A percentile compares a stretch with the other conserved stretches of the same genome.
These are phyloP conservation scores for Aplochiton taeniatus DNA, from an alignment of 2,797 vertebrate genomes.

Conservation along the genomic window DNA sequence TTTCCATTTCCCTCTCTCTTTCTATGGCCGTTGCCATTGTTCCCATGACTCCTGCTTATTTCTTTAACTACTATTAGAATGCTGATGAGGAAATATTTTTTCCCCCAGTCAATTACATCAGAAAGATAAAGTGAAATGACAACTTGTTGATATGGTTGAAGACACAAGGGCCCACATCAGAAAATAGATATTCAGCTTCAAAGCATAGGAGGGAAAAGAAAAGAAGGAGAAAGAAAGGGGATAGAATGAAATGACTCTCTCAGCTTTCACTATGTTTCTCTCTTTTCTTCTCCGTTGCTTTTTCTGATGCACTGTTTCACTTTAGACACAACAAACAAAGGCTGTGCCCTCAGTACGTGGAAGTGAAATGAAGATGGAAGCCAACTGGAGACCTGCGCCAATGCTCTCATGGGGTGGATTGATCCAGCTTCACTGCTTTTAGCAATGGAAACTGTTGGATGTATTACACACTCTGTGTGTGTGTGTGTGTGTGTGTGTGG, in stretches of 20 bases:
- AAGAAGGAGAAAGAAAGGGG: constrained; percentile 15
- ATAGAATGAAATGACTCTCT: constrained; percentile 13
- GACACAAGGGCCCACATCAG: constrained; percentile 30
- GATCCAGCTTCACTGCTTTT: too few relatives aligned
- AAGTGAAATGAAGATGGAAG: too few relatives aligned
- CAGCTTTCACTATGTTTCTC: constrained; percentile 11
- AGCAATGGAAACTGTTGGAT: not conserved
- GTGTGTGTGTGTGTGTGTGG: not conserved
- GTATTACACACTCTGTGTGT: not conserved
- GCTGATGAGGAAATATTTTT: constrained; percentile 52
- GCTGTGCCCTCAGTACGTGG: too few relatives aligned
- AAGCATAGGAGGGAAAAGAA: constrained; percentile 9
- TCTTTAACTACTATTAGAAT: constrained; percentile 24
- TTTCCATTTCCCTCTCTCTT: too few relatives aligned
- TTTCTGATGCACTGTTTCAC: not conserved
- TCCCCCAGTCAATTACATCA: constrained; percentile 58
- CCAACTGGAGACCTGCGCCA: too few relatives aligned
- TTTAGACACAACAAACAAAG: too few relatives aligned
- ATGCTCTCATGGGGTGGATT: too few relatives aligned
- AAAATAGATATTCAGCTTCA: constrained; percentile 19
- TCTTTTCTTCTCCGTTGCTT: constrained; percentile 3
- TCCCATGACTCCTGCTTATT: not conserved
- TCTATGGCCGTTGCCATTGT: not conserved
- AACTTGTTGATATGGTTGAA: constrained; percentile 49
- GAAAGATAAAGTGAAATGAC: constrained; percentile 51